phyloP scores from a whole-genome alignment of 2,888 invertebrate species.

The Drosophila picticornis region DNA sequence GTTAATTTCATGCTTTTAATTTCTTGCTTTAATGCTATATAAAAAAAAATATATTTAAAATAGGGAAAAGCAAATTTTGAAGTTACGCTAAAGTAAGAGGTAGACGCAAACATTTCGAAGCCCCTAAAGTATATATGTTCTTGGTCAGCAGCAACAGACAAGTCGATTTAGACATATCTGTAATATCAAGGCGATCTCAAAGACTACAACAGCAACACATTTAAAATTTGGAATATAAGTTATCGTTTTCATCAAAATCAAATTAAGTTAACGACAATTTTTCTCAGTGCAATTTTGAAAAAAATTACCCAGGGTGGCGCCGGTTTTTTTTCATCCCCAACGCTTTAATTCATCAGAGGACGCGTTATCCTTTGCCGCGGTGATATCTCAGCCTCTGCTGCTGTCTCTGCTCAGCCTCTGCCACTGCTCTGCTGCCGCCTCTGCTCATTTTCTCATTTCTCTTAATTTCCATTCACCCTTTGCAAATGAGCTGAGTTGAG shows the following conservation, averaged over 20 bases:
- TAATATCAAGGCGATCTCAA: neutral
- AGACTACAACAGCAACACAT: neutral
- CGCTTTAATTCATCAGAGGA: conserved; percentile 68
- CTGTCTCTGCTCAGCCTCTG: conserved; percentile 45
- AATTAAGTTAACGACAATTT: neutral
- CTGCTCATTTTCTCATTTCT: conserved; percentile 55
- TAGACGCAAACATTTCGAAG: neutral
- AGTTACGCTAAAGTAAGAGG: neutral
- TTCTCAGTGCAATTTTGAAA: conserved; percentile 20
- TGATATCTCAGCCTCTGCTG: conserved; percentile 43
- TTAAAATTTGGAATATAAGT: neutral
- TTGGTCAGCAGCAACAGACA: neutral
- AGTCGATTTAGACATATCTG: neutral
- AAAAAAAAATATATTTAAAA: no score
- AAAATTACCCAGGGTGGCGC: conserved; percentile 57
- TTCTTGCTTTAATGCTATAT: no score
- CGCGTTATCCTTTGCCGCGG: conserved; percentile 59
- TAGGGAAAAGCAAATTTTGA: no score
- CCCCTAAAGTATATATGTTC: accelerated
- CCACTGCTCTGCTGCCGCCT: conserved; percentile 35
- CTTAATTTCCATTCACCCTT: conserved; percentile 81
- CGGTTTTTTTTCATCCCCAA: conserved; percentile 48
- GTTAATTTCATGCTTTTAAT: no score
- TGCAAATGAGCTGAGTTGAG: conserved; percentile 72
- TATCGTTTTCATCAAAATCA: neutral